phyloP scores from a whole-genome alignment of 2,797 vertebrate genomes.

The Anas bernieri region DNA sequence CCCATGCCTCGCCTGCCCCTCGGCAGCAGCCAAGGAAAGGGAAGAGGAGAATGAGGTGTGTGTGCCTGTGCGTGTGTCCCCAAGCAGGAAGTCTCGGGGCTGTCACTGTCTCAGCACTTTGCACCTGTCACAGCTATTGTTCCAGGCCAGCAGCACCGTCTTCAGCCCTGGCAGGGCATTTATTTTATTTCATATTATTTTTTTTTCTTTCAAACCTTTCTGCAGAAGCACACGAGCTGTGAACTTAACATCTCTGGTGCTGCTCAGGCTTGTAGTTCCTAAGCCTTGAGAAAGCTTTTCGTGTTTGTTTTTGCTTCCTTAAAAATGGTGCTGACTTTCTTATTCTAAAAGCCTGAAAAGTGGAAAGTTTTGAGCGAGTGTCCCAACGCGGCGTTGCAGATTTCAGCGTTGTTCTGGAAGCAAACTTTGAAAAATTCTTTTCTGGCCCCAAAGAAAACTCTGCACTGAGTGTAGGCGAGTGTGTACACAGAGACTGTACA shows the following conservation, averaged over 20 bases:
- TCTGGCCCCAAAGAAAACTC: slow-evolving; percentile 12
- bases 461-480: not conserved
- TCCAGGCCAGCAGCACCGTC: not conserved
- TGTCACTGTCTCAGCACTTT: not conserved
- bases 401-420: not conserved
- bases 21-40: not conserved
- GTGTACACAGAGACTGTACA: not conserved
- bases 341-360: not conserved
- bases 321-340: not conserved
- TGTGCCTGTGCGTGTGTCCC: not conserved
- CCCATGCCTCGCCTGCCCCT: fast-evolving
- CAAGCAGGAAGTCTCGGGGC: not conserved
- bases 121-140: not conserved
- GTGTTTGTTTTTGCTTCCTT: not conserved
- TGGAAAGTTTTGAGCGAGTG: not conserved
- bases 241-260: not conserved
- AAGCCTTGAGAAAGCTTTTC: not conserved
- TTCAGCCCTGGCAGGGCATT: not conserved
- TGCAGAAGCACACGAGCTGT: not conserved
- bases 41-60: fast-evolving
- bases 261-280: not conserved
- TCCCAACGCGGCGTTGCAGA: not conserved
- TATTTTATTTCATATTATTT: not conserved
- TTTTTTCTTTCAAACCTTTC: not conserved
- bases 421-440: not conserved